Conservation (phyloP, 1,140 invertebrate species). For the Helicoverpa armigera region DNA sequence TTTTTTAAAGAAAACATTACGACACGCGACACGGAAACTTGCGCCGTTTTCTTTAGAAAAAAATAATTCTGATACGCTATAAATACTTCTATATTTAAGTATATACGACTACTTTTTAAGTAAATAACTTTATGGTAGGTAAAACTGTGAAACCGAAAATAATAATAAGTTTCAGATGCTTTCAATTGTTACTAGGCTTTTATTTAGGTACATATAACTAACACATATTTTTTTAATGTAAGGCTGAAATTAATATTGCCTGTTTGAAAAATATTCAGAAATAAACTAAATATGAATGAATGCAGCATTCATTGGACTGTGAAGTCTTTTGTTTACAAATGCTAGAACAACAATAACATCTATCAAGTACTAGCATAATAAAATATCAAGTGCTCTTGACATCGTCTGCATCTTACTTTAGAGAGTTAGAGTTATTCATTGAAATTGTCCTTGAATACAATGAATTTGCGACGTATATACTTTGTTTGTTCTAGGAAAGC, state of each 20-base stretch:
- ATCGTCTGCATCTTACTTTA: slow-evolving; percentile 3
- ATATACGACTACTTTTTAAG: neutral
- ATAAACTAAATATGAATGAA: neutral
- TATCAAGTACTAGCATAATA: neutral
- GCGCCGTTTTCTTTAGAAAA: slow-evolving; percentile 6
- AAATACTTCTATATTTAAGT: neutral
- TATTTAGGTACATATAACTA: too few species aligned
- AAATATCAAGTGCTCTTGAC: neutral
- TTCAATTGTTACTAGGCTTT: too few species aligned
- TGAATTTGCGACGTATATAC: slow-evolving; percentile 1
- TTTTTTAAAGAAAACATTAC: too few species aligned
- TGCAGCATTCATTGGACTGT: neutral
- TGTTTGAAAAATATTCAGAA: neutral
- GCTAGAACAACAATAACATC: neutral
- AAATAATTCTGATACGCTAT: neutral
- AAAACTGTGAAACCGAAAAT: too few species aligned
- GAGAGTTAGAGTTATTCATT: neutral
- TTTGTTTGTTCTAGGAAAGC: neutral
- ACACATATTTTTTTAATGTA: too few species aligned
- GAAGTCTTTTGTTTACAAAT: neutral
- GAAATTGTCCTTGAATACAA: neutral
- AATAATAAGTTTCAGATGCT: too few species aligned
- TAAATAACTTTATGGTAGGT: neutral
- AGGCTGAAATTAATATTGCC: too few species aligned
- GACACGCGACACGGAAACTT: neutral